Evolutionary conservation across 2,888 invertebrate genomes (phyloP), one percentile per base, ranked within the genome.

Genomic region (Tigriopus californicus): DNA sequence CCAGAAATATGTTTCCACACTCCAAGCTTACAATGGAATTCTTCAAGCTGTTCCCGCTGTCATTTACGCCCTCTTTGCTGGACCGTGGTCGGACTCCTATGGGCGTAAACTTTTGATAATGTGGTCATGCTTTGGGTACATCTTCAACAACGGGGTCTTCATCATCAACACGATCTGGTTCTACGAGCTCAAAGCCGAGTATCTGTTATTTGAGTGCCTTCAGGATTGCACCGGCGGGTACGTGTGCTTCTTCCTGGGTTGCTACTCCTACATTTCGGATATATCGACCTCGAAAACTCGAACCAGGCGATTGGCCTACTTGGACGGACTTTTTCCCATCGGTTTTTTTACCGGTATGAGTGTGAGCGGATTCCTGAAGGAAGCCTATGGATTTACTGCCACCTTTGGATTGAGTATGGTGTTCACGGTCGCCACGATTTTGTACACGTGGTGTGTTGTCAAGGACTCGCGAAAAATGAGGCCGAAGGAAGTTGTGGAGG

Each of bases 141-240:
- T 59, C 11, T 52, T 59, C 51, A 59, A 59, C 42, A 59, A 59
- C 22, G 41, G 48, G 8, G 59, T 59, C n/a, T 59, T 59, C 22
- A 52, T 59, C 5, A 40, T 53, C 59, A 59, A 59, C 24, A 41
- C 59, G 6, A 44, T 57, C 24, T 59, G 10, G 40, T 59, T 59
- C 24, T 33, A 59, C 13, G 52, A 59, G 42, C 25, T 59, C 4
- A 59, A 52, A 52, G 59, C 59, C 15, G 59, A 59, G 20, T 59
- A 41, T 42, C 33, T 59, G 18, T 52, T 59, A 8, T 59, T 59
- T 33, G 59, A 59, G 42, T 59, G 59, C 41, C 41, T 59, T 12
- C 59, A 59, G 33, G 59, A 59, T 42, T 52, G 40, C 22, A 59
- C 52, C 1, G 59, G 59, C 13, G 59, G 59, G 15, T 59, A 52